A percentile compares a stretch with the other conserved stretches of the same genome.
These are phyloP conservation scores for Itoplectis maculator DNA, from an alignment of 2,888 invertebrate genomes.

Conservation along the genomic window DNA sequence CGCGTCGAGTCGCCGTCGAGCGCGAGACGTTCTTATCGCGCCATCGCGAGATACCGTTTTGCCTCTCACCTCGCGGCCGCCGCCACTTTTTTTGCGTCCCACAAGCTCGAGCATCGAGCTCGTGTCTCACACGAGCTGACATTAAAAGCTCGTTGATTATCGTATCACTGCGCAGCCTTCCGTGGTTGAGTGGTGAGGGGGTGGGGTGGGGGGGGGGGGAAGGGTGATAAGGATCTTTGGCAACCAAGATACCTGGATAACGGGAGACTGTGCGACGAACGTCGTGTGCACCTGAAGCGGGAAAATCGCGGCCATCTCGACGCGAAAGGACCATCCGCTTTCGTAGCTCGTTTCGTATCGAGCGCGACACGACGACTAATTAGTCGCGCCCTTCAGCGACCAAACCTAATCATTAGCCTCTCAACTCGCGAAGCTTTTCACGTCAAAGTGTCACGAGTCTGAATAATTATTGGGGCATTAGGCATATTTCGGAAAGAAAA, in stretches of 20 bases:
- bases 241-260: slow-evolving; percentile 3
- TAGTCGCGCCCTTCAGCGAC: slow-evolving; percentile 40
- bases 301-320: not conserved
- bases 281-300: not conserved
- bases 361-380: slow-evolving; percentile 44
- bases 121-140: not conserved
- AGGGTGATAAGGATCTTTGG: slow-evolving; percentile 49
- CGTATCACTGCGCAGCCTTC: slow-evolving; percentile 8
- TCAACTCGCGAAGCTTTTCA: slow-evolving; percentile 10
- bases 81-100: slow-evolving; percentile 31
- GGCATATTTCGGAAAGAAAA: not conserved
- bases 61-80: slow-evolving; percentile 1
- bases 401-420: slow-evolving; percentile 24
- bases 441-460: not conserved
- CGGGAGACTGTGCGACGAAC: slow-evolving; percentile 13
- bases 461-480: slow-evolving; percentile 22
- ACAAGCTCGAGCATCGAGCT: slow-evolving; percentile 15
- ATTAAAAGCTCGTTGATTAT: slow-evolving; percentile 49
- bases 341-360: slow-evolving; percentile 30
- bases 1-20: not conserved
- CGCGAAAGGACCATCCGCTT: not conserved
- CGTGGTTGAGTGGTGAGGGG: too few species aligned
- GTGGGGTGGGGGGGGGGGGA: too few species aligned
- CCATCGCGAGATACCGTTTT: slow-evolving; percentile 51
- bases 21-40: slow-evolving; percentile 45